Conservation (phyloP, 2,797 vertebrate species). For the Bucorvus abyssinicus region DNA sequence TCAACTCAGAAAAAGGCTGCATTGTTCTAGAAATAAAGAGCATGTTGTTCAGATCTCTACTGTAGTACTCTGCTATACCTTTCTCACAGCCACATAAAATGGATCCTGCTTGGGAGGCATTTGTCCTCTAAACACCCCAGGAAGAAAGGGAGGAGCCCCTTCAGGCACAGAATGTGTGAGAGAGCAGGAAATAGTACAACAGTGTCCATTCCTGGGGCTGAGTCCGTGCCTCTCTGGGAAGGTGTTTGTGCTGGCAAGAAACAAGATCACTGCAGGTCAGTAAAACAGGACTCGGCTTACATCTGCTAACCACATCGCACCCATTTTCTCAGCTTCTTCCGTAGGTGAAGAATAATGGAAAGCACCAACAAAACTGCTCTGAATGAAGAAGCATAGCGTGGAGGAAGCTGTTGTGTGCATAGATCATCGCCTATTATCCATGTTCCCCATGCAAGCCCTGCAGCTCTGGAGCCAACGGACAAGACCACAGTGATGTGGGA, state of each 20-base stretch:
- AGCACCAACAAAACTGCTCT: not conserved
- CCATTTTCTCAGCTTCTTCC: not conserved
- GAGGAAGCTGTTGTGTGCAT: not conserved
- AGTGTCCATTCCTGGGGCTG: not conserved
- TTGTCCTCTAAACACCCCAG: not conserved
- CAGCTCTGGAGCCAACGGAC: not conserved
- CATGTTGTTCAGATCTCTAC: not conserved
- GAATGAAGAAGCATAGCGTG: not conserved
- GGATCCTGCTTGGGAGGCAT: not conserved
- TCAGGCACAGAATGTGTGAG: not conserved
- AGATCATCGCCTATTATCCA: not conserved
- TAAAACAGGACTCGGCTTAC: not conserved
- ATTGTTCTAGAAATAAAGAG: constrained; percentile 52
- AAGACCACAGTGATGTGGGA: not conserved
- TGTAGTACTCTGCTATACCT: not conserved
- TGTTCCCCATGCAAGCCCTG: not conserved
- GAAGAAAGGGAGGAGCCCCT: not conserved
- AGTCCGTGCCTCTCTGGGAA: not conserved
- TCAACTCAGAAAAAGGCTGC: constrained; percentile 28
- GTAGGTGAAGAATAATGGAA: not conserved
- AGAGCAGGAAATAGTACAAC: not conserved
- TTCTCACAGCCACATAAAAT: constrained; percentile 2
- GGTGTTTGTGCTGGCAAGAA: not conserved
- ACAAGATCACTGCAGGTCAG: not conserved
- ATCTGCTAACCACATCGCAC: not conserved